Evolutionary conservation across 2,113 vertebrate genomes (phyloP).

Genomic region (Columba livia): DNA sequence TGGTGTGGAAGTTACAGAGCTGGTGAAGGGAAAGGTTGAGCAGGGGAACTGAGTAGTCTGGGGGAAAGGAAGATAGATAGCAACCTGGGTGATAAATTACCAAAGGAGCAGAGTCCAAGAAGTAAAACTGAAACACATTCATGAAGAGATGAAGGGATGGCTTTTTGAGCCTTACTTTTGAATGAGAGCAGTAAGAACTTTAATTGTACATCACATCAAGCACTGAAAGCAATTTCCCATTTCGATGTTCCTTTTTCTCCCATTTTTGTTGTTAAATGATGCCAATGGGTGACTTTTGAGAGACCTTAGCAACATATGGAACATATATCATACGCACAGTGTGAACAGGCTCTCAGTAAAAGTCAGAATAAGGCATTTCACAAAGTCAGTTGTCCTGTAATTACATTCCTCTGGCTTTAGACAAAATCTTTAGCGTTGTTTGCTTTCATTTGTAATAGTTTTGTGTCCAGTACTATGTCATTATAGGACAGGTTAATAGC

Average conservation of each 20-base stretch:
- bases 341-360: not conserved
- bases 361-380: not conserved
- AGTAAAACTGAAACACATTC: not conserved
- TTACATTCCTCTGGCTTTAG: not conserved
- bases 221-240: not conserved
- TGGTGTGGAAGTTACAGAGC: not conserved
- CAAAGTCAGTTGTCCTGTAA: not conserved
- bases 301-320: not conserved
- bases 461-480: not conserved
- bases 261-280: not conserved
- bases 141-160: not conserved
- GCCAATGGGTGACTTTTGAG: not conserved
- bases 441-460: not conserved
- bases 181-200: not conserved
- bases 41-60: not conserved
- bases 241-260: not conserved
- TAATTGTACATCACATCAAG: not conserved
- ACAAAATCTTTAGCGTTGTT: not conserved
- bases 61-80: not conserved
- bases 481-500: not conserved
- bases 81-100: not conserved
- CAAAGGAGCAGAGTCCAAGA: not conserved
- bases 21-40: not conserved
- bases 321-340: not conserved
- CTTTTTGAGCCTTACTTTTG: not conserved